phyloP scores from a whole-genome alignment of 2,888 invertebrate genomes.

The Sinotaia quadrata region DNA sequence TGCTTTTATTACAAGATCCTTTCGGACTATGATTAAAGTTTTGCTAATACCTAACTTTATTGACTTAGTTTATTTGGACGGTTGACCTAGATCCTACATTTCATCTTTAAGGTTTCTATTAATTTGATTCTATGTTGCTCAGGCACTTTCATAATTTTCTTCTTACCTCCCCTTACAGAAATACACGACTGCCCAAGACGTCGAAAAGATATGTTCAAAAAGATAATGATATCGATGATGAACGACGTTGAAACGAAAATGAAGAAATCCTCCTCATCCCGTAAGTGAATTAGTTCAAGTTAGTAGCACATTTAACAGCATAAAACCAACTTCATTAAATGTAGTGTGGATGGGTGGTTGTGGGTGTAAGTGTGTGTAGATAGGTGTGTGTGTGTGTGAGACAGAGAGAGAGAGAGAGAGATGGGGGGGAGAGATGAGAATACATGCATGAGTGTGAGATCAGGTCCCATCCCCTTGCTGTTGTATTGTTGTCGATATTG shows the following conservation, averaged over 20 bases:
- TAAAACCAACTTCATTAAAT: not conserved
- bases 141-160: no score
- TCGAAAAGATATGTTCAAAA: conserved; percentile 13
- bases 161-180: not conserved
- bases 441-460: not conserved
- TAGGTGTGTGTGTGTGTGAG: not conserved
- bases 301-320: no score
- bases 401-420: not conserved
- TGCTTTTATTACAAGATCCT: no score
- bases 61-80: no score
- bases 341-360: not conserved
- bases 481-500: no score
- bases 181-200: conserved; percentile 17
- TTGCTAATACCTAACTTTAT: no score
- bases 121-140: no score
- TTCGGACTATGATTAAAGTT: no score
- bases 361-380: not conserved
- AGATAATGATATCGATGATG: conserved; percentile 10
- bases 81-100: no score
- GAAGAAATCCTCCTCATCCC: not conserved
- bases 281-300: conserved; percentile 1
- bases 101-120: no score
- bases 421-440: not conserved
- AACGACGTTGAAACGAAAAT: conserved; percentile 7
- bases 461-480: no score